Base-by-base conservation (phyloP, 2,888 invertebrate genomes). In the Amorpha juglandis region DNA sequence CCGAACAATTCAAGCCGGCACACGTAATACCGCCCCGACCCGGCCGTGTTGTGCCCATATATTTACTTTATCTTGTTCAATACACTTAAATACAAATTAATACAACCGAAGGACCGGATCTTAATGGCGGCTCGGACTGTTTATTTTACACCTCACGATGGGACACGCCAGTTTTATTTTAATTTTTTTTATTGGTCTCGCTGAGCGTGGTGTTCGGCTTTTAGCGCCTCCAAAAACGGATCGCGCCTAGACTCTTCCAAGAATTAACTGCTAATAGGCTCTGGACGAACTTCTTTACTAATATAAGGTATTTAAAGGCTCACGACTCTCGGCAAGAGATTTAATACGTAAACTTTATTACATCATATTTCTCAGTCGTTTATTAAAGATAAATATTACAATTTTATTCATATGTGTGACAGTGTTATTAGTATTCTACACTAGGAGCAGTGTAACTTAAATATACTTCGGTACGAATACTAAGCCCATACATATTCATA, bases 1-100 rank as follows among this genome's bases (percentile, higher is more conserved):
- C 53, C 42, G 47, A 58, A 58, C 58, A 35, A 12, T 21, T 58
- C 27, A 16, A 67, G 51, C 6, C 8, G 6, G 47, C 11, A 87
- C 74, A 88, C 86, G 80, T 82, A 89, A 85, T 80, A 82, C 79
- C 70, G 67, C 71, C 83, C 69, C 79, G 84, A 84, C 83, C 86
- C 80, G 75, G 71, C 77, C 78, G 70, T 71, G 77, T 71, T 82
- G 86, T 82, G 82, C 85, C 85, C 89, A 88, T 91, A 92, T 92
- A 92, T 92, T 92, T 88, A 87, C 83, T 90, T 92, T 92, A 92
- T 92, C 92, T 92, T 92, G 92, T 92, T 88, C 90, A 91, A 89
- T 92, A 92, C 92, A 92, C 92, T 92, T 93, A 91, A 93, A 93
- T 92, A 93, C 92, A 93, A 93, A 93, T 93, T 93, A 93, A 93